Base-by-base conservation (phyloP, 2,797 vertebrate species). In the Lepilemur ruficaudatus region DNA sequence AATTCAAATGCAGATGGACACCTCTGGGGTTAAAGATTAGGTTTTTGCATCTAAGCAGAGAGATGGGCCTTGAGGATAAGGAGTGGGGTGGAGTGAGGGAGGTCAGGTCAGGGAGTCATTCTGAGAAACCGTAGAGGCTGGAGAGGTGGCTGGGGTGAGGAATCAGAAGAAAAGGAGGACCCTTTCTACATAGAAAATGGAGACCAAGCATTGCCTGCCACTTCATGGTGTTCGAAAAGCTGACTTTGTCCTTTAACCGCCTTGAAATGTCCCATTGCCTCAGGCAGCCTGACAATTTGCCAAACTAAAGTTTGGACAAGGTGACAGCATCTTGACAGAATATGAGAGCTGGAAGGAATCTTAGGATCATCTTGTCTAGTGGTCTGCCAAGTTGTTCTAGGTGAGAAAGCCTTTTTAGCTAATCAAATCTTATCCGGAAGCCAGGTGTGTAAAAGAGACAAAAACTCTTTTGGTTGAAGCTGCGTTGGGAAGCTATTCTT, bases 291-390 rank as follows among this genome's bases (percentile, higher is more conserved):
- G 61, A 78, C 20, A 61, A 57, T 50, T 67, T 81, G 76, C 43
- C 76, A 90, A 93, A 48, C 48, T 73, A 30, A 88, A 88, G 28
- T 80, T 79, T 89, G 73, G 20, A 22, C 61, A 84, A 72, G 17
- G 22, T 63, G 57, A 89, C 83, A 90, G 59, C 4, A 46, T 92
- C 89, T 25, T 46, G n/a, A 86, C 48, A 80, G 48, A 63, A 57
- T 20, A 32, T 12, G 38, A 94, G 75, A 32, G 4, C 63, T 75
- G 30, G 38, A 73, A 87, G 55, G 46, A 30, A 55, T 30, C 32
- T 67, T 30, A 69, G 59, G 25, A 86, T 63, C 6, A 23, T 69
- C 30, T 13, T 43, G n/a, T 76, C 59, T 48, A n/a, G 17, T 17
- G 0, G 0, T 72, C 73, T 48, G 41, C 12, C 52, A n/a, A 32